phyloP scores from a whole-genome alignment of 2,797 vertebrate genomes.

The Hydrophis major region DNA sequence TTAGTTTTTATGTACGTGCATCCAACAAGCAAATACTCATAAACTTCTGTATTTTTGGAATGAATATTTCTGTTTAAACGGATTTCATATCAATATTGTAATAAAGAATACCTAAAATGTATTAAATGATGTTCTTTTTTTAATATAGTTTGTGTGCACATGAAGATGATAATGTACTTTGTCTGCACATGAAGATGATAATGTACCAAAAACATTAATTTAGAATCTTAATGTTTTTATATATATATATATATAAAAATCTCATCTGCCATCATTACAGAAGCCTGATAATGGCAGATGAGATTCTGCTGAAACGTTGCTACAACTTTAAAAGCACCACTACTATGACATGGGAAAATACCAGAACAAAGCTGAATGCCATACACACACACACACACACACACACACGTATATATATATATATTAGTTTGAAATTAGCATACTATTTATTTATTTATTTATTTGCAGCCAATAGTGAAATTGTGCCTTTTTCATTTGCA shows the following conservation, averaged over 20 bases:
- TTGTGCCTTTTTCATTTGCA: background rate
- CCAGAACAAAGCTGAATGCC: too few species aligned
- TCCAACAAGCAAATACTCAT: background rate
- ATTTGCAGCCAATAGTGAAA: background rate
- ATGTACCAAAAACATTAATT: too few species aligned
- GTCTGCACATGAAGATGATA: too few species aligned
- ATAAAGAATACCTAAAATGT: slow-evolving; percentile 48
- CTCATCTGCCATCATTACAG: too few species aligned
- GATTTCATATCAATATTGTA: slow-evolving; percentile 37
- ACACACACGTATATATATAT: too few species aligned
- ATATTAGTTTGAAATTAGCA: background rate
- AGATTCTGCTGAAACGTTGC: too few species aligned
- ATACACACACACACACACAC: too few species aligned
- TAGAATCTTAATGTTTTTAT: too few species aligned
- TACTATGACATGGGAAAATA: too few species aligned
- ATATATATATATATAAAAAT: too few species aligned
- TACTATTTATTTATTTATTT: background rate
- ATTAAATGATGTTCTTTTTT: slow-evolving; percentile 19
- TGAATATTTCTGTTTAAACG: slow-evolving; percentile 40
- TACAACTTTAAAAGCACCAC: too few species aligned
- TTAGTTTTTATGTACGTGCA: slow-evolving; percentile 1
- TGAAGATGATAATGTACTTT: slow-evolving; percentile 10
- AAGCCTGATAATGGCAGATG: too few species aligned
- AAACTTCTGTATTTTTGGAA: slow-evolving; percentile 31
- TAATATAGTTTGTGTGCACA: slow-evolving; percentile 12